Evolutionary conservation across 2,888 invertebrate species (phyloP).

Genomic region (Podotricha telesiphe): DNA sequence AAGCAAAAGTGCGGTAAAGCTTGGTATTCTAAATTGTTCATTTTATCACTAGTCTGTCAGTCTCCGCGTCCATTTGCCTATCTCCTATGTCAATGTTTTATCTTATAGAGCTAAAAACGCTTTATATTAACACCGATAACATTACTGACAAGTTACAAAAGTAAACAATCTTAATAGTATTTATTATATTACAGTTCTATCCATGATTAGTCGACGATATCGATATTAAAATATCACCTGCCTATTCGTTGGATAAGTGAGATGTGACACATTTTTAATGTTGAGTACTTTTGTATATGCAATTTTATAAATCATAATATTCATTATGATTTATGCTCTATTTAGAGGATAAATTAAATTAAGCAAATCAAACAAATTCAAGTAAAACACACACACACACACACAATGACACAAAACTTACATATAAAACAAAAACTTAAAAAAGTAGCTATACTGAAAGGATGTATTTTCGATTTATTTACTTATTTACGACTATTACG

Average conservation of each 20-base stretch:
- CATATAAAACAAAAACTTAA: too few relatives aligned
- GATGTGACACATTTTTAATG: too few relatives aligned
- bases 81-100: conserved; percentile 33
- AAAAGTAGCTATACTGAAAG: too few relatives aligned
- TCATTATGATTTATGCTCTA: too few relatives aligned
- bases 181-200: conserved; percentile 10
- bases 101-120: conserved; percentile 31
- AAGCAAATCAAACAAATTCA: too few relatives aligned
- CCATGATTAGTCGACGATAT: conserved; percentile 14
- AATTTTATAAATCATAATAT: too few relatives aligned
- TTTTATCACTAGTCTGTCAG: conserved; percentile 35
- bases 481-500: too few relatives aligned
- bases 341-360: too few relatives aligned
- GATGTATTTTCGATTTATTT: too few relatives aligned
- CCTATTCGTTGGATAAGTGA: background rate
- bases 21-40: conserved; percentile 19
- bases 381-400: too few relatives aligned
- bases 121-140: conserved; percentile 37
- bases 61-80: conserved; percentile 39
- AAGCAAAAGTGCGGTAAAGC: conserved; percentile 15
- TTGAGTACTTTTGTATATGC: too few relatives aligned
- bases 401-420: too few relatives aligned
- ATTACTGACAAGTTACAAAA: conserved; percentile 23
- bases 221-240: background rate
- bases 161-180: conserved; percentile 16